Percentiles rank a stretch among this genome's conserved stretches.
Conservation (phyloP, 2,888 invertebrate genomes). For the Ceramica pisi region DNA sequence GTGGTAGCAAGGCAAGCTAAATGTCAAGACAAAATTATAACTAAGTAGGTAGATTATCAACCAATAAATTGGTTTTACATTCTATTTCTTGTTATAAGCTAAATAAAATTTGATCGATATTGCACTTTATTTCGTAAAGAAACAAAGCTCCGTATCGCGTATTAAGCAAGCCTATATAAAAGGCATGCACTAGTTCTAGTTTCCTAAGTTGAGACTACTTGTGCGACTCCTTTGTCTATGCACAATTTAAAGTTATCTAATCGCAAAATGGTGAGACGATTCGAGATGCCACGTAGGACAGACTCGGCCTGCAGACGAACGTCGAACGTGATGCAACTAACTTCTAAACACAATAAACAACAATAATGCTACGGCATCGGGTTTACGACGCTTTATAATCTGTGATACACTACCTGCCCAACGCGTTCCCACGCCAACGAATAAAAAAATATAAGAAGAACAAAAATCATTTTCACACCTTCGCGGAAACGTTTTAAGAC, state of each 20-base stretch:
- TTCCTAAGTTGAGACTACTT: conserved; percentile 48
- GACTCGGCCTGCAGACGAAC: conserved; percentile 52
- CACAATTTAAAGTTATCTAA: conserved; percentile 46
- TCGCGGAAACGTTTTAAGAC: conserved; percentile 85
- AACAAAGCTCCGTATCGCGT: conserved; percentile 35
- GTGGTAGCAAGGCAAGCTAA: conserved; percentile 17
- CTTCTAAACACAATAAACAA: conserved; percentile 68
- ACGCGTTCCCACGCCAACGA: conserved; percentile 85
- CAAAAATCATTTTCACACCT: conserved; percentile 90
- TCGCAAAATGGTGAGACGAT: conserved; percentile 58
- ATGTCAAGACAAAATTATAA: conserved; percentile 24
- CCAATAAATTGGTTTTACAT: conserved; percentile 27
- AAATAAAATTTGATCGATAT: conserved; percentile 14
- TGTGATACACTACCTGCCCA: conserved; percentile 78
- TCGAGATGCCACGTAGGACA: conserved; percentile 65
- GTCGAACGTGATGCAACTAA: conserved; percentile 68
- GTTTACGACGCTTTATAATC: conserved; percentile 75
- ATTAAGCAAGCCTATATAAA: conserved; percentile 31
- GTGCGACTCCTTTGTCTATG: conserved; percentile 56
- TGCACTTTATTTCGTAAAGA: conserved; percentile 23
- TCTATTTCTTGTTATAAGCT: conserved; percentile 14
- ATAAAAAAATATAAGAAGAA: conserved; percentile 78
- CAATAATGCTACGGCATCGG: conserved; percentile 65
- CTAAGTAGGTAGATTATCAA: conserved; percentile 30
- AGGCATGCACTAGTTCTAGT: conserved; percentile 55